Percentiles rank a stretch among this genome's conserved stretches.
These are phyloP conservation scores for Candidula unifasciata DNA, from an alignment of 2,888 invertebrate species.

Conservation along the genomic window DNA sequence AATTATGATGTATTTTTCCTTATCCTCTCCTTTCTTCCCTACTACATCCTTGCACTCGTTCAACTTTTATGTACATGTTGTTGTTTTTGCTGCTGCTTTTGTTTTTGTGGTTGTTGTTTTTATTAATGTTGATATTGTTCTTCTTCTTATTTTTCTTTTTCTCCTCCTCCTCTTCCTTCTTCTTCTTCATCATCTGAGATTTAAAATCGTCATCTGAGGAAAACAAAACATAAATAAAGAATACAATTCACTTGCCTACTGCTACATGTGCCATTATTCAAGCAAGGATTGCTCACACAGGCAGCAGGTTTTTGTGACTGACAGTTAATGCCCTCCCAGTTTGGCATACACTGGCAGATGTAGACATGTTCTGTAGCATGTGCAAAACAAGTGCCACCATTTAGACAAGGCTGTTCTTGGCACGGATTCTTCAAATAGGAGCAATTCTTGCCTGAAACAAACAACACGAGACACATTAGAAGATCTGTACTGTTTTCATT, in stretches of 20 bases:
- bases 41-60: no score
- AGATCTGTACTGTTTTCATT: no score
- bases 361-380: conserved; percentile 1
- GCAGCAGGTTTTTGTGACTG: conserved; percentile 29
- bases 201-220: background rate
- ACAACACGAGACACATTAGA: background rate
- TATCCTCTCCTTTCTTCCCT: no score
- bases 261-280: conserved; percentile 43
- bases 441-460: conserved; percentile 36
- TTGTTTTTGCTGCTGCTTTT: no score
- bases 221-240: no score
- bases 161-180: background rate
- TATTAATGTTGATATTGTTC: no score
- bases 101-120: no score
- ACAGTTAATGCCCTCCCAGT: conserved; percentile 47
- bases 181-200: no score
- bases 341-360: conserved; percentile 18
- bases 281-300: conserved; percentile 44
- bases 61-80: no score
- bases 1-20: no score
- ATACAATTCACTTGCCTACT: background rate
- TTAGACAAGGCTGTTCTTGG: conserved; percentile 44
- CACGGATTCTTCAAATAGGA: conserved; percentile 29
- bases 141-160: background rate
- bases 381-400: conserved; percentile 44